These are phyloP conservation scores for Pristis pectinata DNA, from an alignment of 2,797 vertebrate genomes.

Conservation along the genomic window DNA sequence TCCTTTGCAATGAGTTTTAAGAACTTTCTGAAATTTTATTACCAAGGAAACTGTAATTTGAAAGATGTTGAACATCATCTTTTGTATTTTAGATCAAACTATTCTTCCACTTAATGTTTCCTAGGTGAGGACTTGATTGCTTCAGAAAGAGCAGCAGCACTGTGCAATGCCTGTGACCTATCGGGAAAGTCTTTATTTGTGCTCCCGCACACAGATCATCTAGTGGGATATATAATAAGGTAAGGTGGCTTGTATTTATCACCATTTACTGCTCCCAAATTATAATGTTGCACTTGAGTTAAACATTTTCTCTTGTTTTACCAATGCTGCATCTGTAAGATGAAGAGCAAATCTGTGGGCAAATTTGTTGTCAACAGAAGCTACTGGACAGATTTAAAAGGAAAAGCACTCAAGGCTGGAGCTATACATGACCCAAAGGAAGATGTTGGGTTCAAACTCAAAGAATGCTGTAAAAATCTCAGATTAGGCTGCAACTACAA, in stretches of 20 bases:
- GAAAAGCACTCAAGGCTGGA: neutral
- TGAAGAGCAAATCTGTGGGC: neutral
- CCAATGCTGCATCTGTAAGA: neutral
- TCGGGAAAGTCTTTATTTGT: conserved; percentile 95
- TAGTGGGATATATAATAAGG: conserved; percentile 97
- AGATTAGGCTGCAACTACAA: no score
- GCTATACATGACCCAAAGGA: neutral
- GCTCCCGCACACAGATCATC: conserved; percentile 90
- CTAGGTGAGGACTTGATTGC: conserved; percentile 90
- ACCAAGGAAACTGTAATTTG: neutral
- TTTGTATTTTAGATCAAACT: neutral
- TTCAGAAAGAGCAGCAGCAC: conserved; percentile 82
- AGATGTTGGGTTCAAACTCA: no score
- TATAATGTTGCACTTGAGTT: neutral
- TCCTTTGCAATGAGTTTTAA: neutral
- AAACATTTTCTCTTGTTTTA: neutral
- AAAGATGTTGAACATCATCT: neutral
- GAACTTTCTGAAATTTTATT: neutral
- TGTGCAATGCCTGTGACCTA: conserved; percentile 87
- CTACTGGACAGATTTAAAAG: neutral
- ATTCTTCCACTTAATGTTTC: neutral
- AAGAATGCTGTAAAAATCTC: no score
- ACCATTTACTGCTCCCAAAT: neutral
- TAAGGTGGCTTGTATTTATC: conserved; percentile 45
- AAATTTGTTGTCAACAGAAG: neutral